Percentiles rank a stretch among this genome's conserved stretches.
These are phyloP conservation scores for Nomada hirtipes DNA, from an alignment of 2,888 invertebrate species.

Conservation along the genomic window DNA sequence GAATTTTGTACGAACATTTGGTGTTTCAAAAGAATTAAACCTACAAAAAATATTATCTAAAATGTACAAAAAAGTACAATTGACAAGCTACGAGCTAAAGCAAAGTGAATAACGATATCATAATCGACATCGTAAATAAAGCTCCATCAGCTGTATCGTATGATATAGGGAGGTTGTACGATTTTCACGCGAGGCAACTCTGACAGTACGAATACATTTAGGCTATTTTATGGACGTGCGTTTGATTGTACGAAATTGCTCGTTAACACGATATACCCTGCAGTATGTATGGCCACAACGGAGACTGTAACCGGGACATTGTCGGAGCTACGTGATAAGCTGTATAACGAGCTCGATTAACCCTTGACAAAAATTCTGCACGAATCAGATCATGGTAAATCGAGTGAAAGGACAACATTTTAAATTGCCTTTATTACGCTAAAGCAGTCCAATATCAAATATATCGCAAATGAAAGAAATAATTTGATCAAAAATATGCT, in stretches of 20 bases:
- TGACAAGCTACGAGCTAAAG: neutral
- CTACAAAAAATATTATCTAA: too few species aligned
- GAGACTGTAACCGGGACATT: conserved; percentile 44
- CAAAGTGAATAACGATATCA: neutral
- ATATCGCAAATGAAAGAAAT: too few species aligned
- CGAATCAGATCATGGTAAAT: too few species aligned
- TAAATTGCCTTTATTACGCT: too few species aligned
- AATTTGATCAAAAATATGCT: too few species aligned
- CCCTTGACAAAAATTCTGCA: neutral
- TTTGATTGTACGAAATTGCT: conserved; percentile 52
- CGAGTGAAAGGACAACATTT: too few species aligned
- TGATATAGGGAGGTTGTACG: neutral
- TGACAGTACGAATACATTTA: conserved; percentile 14
- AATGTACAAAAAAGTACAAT: too few species aligned
- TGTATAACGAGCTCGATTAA: neutral
- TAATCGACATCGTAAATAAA: neutral
- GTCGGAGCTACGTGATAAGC: conserved; percentile 13
- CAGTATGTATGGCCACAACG: conserved; percentile 18
- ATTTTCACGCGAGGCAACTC: neutral
- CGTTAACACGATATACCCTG: conserved; percentile 41
- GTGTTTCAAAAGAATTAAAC: too few species aligned
- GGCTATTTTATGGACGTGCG: conserved; percentile 21
- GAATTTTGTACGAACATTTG: too few species aligned
- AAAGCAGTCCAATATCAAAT: too few species aligned
- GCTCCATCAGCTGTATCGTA: neutral